These are phyloP conservation scores for Drosophila sucinea DNA, from an alignment of 1,140 invertebrate species.

Conservation along the genomic window DNA sequence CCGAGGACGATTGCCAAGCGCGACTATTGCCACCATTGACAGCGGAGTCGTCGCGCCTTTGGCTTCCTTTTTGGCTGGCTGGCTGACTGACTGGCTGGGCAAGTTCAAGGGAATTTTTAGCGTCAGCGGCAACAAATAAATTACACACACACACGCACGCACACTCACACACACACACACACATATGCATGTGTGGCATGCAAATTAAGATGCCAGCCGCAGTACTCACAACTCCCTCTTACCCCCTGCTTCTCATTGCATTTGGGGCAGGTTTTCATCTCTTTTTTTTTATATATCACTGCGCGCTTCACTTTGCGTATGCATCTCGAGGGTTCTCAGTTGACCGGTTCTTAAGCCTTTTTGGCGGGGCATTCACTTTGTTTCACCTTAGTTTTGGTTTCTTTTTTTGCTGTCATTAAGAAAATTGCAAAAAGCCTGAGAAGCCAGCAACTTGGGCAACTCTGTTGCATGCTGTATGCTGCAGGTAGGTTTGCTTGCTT, in stretches of 20 bases:
- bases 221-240: constrained; percentile 13
- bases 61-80: constrained; percentile 20
- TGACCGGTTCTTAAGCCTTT: constrained; percentile 52
- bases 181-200: constrained; percentile 34
- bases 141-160: constrained; percentile 46
- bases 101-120: constrained; percentile 62
- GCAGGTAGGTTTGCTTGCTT: background rate
- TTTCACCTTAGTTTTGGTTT: constrained; percentile 29
- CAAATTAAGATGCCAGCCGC: constrained; percentile 62
- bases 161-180: constrained; percentile 8
- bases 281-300: constrained; percentile 8
- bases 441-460: constrained; percentile 29
- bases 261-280: no score
- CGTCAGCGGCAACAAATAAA: constrained; percentile 49
- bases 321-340: constrained; percentile 47
- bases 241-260: background rate
- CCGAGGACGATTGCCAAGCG: constrained; percentile 34
- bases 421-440: constrained; percentile 52
- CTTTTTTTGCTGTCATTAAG: constrained; percentile 58
- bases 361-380: constrained; percentile 25
- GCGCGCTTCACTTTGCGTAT: constrained; percentile 48
- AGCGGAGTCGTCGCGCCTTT: constrained; percentile 22
- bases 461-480: constrained; percentile 43
- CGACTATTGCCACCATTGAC: constrained; percentile 30
- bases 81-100: constrained; percentile 15